Conservation (phyloP, 2,113 vertebrate species). For the Plestiodon gilberti region DNA sequence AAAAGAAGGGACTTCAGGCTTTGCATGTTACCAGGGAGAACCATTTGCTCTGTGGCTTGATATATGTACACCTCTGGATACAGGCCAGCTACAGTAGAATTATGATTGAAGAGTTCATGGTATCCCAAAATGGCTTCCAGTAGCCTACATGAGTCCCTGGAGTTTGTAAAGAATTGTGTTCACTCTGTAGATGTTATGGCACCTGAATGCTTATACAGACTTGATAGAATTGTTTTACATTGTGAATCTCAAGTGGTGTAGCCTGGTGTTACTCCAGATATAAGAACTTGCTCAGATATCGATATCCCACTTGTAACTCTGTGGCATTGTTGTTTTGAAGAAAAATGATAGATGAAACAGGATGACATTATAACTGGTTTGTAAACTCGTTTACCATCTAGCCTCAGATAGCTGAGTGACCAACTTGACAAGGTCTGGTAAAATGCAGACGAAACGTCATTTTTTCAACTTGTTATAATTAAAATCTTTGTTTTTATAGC, state of each 20-base stretch:
- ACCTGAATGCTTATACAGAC: accelerated
- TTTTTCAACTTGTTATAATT: too few species aligned
- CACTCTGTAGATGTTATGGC: not conserved
- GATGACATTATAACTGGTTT: not conserved
- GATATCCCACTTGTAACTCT: not conserved
- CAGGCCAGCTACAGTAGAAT: not conserved
- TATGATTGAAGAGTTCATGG: not conserved
- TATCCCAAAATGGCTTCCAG: not conserved
- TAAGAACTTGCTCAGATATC: not conserved
- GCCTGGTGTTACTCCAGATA: not conserved
- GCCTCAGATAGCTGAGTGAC: too few species aligned
- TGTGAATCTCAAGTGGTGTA: not conserved
- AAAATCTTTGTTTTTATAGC: too few species aligned
- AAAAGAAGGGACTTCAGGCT: not conserved
- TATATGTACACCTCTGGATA: not conserved
- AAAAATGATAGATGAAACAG: not conserved
- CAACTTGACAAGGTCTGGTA: too few species aligned
- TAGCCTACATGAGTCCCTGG: not conserved
- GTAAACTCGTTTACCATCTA: too few species aligned
- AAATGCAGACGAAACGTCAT: too few species aligned
- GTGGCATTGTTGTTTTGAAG: not conserved
- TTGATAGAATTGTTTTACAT: not conserved
- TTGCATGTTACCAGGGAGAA: not conserved
- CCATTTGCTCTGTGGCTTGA: not conserved
- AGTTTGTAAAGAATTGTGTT: not conserved